Base-by-base conservation (phyloP, 2,888 invertebrate species). In the Diachrysia chrysitis region DNA sequence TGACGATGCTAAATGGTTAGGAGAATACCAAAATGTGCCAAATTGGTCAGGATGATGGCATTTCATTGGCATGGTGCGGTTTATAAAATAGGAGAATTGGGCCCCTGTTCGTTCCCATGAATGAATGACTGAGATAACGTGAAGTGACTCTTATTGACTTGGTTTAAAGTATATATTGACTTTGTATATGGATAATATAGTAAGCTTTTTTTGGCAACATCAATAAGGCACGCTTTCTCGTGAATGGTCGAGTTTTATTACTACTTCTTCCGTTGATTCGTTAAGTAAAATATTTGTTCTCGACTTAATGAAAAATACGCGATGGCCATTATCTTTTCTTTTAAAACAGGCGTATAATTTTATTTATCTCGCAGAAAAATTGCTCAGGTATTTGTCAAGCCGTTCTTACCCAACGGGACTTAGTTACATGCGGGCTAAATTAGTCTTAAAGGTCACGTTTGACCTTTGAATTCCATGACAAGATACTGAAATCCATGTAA, bases 101-200 rank as follows among this genome's bases (percentile, higher is more conserved):
- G n/a, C n/a, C n/a, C n/a, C n/a, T 63, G 74, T 54, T 65, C 70
- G 73, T 79, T 79, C 79, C 78, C 76, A 83, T 87, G 85, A 88
- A 89, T 85, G 82, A 82, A 65, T 54, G 5, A 4, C 4, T 25
- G 2, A n/a, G 2, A 60, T 61, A 32, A 42, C 66, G 37, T 7
- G 78, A 75, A 78, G 54, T 71, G 42, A 23, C 10, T 66, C 63
- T 48, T 72, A 71, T 58, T 0, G 0, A 2, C n/a, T 19, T 0
- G 0, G 0, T 0, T 0, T 73, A 80, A 25, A 46, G 74, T 71
- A 23, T 19, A 42, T 29, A 68, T 77, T 71, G n/a, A 29, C 37
- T 14, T 56, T 66, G 61, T 2, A 32, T 42, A 61, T 19, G n/a
- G 1, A 58, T 62, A 66, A 76, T 69, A 69, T 35, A 63, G 42